Percentiles rank a stretch among this genome's conserved stretches.
Conservation (phyloP, 2,113 vertebrate genomes). For the Panurus biarmicus region DNA sequence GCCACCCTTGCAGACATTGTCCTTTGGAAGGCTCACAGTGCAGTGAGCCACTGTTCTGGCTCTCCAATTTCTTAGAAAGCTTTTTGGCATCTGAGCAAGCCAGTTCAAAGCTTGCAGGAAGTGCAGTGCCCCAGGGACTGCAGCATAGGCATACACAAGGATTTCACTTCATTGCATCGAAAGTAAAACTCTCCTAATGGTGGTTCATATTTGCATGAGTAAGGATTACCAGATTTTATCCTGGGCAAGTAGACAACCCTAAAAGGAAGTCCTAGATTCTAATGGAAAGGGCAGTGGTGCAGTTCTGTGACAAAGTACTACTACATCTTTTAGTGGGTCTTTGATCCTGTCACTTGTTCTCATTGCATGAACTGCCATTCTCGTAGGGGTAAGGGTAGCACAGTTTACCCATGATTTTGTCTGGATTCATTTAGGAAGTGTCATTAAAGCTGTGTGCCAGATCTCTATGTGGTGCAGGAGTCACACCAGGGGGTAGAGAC, state of each 20-base stretch:
- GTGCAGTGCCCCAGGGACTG: background rate
- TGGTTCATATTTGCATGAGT: background rate
- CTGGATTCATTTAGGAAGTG: constrained; percentile 1
- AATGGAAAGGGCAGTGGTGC: background rate
- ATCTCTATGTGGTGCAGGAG: background rate
- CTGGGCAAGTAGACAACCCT: background rate
- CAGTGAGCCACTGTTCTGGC: background rate
- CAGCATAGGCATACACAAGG: background rate
- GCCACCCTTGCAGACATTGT: background rate
- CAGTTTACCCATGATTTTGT: background rate
- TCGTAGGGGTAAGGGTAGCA: background rate
- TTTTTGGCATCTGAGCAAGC: background rate
- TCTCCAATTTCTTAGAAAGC: constrained; percentile 5
- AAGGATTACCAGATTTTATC: background rate
- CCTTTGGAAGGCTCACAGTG: background rate
- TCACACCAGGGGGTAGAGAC: background rate
- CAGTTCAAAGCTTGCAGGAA: background rate
- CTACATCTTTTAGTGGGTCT: background rate
- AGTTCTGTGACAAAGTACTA: background rate
- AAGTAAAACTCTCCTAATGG: background rate
- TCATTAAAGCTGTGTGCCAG: constrained; percentile 5
- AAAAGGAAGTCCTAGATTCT: background rate
- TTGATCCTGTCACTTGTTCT: background rate
- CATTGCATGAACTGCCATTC: background rate
- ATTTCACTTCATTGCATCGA: background rate